phyloP scores from a whole-genome alignment of 2,888 invertebrate species.

The Ophioninae sp. region DNA sequence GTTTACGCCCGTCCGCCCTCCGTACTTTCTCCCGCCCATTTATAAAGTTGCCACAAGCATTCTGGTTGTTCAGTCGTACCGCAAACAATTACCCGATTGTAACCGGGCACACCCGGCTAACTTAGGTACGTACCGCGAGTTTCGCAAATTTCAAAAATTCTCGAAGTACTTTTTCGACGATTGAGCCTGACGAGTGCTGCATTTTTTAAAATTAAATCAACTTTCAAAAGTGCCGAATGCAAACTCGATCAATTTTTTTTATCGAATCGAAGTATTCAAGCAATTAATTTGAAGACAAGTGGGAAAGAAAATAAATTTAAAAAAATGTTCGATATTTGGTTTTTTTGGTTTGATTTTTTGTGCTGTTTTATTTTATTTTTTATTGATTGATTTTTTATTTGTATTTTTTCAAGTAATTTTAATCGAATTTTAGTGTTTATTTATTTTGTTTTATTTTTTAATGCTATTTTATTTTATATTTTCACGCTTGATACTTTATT shows the following conservation, averaged over 20 bases:
- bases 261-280: too few relatives aligned
- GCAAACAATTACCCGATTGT: constrained; percentile 71
- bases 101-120: constrained; percentile 44
- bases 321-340: too few relatives aligned
- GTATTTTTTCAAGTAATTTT: too few relatives aligned
- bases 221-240: neutral
- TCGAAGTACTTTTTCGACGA: neutral
- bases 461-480: too few relatives aligned
- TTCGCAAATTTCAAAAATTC: constrained; percentile 7
- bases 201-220: neutral
- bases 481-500: too few relatives aligned
- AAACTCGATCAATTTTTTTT: neutral
- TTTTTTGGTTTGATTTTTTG: too few relatives aligned
- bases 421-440: too few relatives aligned
- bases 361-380: too few relatives aligned
- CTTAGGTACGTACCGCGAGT: constrained; percentile 50
- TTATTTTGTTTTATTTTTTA: too few relatives aligned
- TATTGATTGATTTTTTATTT: too few relatives aligned
- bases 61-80: constrained; percentile 76
- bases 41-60: constrained; percentile 77
- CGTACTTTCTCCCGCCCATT: constrained; percentile 78
- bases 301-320: too few relatives aligned
- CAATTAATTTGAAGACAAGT: too few relatives aligned
- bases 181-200: neutral
- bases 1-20: constrained; percentile 62